phyloP scores from a whole-genome alignment of 2,797 vertebrate genomes.

The Squalus acanthias region DNA sequence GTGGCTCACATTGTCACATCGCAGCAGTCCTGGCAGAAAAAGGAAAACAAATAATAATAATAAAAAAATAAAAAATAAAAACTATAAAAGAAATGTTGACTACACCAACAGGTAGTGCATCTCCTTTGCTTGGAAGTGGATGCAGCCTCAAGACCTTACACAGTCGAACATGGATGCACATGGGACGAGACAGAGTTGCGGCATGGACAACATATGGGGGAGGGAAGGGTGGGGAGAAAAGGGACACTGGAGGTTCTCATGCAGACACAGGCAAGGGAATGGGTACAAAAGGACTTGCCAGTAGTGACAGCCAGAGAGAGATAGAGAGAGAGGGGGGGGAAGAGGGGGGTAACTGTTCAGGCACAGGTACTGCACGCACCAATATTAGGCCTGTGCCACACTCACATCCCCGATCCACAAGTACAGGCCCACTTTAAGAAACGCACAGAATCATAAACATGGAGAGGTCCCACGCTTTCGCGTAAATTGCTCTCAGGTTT shows the following conservation, averaged over 20 bases:
- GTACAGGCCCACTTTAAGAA: slow-evolving; percentile 36
- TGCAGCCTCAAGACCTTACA: slow-evolving; percentile 61
- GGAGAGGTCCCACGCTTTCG: slow-evolving; percentile 27
- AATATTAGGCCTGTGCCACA: slow-evolving; percentile 33
- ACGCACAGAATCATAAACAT: slow-evolving; percentile 31
- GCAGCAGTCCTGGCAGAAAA: slow-evolving; percentile 71
- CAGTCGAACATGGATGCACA: slow-evolving; percentile 53
- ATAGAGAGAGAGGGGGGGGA: slow-evolving; percentile 44
- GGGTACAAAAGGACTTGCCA: slow-evolving; percentile 20
- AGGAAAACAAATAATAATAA: slow-evolving; percentile 63
- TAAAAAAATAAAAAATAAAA: slow-evolving; percentile 56
- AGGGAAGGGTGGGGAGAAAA: slow-evolving; percentile 42
- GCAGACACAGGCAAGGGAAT: slow-evolving; percentile 44
- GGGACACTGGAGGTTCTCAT: slow-evolving; percentile 54
- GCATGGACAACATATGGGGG: slow-evolving; percentile 36
- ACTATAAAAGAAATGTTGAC: slow-evolving; percentile 55
- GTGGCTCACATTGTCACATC: slow-evolving; percentile 84
- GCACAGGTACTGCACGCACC: slow-evolving; percentile 15
- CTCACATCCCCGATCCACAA: slow-evolving; percentile 31
- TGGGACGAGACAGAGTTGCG: slow-evolving; percentile 32
- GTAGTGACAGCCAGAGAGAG: slow-evolving; percentile 46
- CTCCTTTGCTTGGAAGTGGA: slow-evolving; percentile 57
- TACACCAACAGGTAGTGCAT: slow-evolving; percentile 60
- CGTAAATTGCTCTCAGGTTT: slow-evolving; percentile 22
- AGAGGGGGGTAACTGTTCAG: slow-evolving; percentile 45